Percentiles rank a stretch among this genome's conserved stretches.
phyloP scores from a whole-genome alignment of 64 coral and sea anemone species.

The Porites australiensis region DNA sequence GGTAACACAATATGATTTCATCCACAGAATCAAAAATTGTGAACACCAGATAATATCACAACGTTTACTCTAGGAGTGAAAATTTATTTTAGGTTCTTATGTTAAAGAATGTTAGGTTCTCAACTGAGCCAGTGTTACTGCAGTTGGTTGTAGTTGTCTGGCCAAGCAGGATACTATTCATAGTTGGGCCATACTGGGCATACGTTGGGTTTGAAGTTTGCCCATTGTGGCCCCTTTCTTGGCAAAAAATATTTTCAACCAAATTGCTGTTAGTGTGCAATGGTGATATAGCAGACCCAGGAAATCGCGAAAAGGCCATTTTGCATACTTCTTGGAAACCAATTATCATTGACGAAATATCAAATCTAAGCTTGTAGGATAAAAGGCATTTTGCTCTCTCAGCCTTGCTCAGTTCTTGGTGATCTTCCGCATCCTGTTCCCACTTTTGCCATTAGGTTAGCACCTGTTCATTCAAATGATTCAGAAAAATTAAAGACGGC shows the following conservation, averaged over 20 bases:
- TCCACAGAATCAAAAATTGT: no score
- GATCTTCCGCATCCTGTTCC: background rate
- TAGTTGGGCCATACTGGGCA: constrained; percentile 47
- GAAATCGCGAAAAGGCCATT: constrained; percentile 24
- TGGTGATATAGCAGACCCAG: constrained; percentile 39
- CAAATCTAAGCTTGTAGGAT: constrained; percentile 70
- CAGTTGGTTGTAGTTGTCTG: constrained; percentile 41
- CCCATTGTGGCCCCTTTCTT: constrained; percentile 46
- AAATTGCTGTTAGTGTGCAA: constrained; percentile 45
- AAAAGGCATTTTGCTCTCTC: constrained; percentile 28
- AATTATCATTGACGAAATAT: constrained; percentile 45
- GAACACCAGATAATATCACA: no score
- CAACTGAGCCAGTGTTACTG: constrained; percentile 34
- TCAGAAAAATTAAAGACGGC: no score
- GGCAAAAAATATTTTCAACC: constrained; percentile 71
- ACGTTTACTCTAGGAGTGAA: no score
- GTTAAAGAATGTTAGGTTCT: constrained; percentile 26
- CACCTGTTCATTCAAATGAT: background rate
- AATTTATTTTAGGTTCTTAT: background rate
- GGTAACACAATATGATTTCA: no score
- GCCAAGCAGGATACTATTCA: constrained; percentile 57
- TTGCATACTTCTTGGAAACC: constrained; percentile 54
- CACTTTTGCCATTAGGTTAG: constrained; percentile 5
- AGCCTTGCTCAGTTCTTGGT: background rate
- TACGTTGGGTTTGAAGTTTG: constrained; percentile 61